A percentile compares a stretch with the other conserved stretches of the same genome.
These are phyloP conservation scores for Perizoma flavofasciatum DNA, from an alignment of 2,888 invertebrate species.

Conservation along the genomic window DNA sequence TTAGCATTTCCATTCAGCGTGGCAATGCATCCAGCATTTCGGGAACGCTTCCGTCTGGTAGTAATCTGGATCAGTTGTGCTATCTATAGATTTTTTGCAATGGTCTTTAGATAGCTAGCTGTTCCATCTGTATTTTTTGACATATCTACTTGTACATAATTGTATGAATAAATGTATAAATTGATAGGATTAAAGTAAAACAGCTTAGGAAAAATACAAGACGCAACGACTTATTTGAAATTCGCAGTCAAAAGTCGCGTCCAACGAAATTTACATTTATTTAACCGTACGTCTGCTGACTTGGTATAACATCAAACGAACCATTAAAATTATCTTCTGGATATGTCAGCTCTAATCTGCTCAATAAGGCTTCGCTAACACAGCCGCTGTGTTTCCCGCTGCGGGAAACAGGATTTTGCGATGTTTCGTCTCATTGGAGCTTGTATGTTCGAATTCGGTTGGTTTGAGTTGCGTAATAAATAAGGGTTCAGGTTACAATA, in stretches of 20 bases:
- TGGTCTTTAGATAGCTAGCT: too few species aligned
- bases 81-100: too few species aligned
- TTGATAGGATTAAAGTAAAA: too few species aligned
- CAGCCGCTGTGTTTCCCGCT: slow-evolving; percentile 8
- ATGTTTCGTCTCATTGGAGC: slow-evolving; percentile 33
- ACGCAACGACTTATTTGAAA: not conserved
- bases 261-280: not conserved
- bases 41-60: too few species aligned
- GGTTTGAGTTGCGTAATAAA: slow-evolving; percentile 27
- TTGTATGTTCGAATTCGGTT: slow-evolving; percentile 31
- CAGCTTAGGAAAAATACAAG: too few species aligned
- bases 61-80: too few species aligned
- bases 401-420: slow-evolving; percentile 32
- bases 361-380: slow-evolving; percentile 38
- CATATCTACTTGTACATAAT: too few species aligned
- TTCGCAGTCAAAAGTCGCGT: slow-evolving; percentile 10
- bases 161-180: too few species aligned
- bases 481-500: slow-evolving; percentile 24
- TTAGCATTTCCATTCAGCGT: too few species aligned
- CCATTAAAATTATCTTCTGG: slow-evolving; percentile 71
- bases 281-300: slow-evolving; percentile 46
- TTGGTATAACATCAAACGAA: slow-evolving; percentile 57
- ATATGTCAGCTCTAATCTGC: slow-evolving; percentile 72
- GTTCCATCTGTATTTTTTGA: too few species aligned
- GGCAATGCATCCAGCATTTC: too few species aligned